Percentiles rank a stretch among this genome's conserved stretches.
These are phyloP conservation scores for Anabacerthia variegaticeps DNA, from an alignment of 2,797 vertebrate genomes.

Conservation along the genomic window DNA sequence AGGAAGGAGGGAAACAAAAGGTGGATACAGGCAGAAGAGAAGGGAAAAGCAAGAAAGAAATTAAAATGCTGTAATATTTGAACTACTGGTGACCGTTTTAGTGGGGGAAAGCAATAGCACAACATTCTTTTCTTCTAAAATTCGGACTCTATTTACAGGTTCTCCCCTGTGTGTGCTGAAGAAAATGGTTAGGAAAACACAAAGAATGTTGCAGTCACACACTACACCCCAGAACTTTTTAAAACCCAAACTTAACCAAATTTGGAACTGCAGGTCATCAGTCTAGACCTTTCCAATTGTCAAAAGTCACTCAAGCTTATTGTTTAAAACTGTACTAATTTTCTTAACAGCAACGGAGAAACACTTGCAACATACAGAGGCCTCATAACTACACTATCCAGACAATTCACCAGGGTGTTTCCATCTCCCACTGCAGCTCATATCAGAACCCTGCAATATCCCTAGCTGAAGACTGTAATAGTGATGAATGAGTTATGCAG, in stretches of 20 bases:
- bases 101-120: fast-evolving
- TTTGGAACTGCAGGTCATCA: not conserved
- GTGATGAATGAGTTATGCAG: slow-evolving; percentile 21
- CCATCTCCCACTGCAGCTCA: not conserved
- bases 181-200: not conserved
- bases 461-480: slow-evolving; percentile 7
- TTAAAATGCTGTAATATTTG: not conserved
- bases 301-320: not conserved
- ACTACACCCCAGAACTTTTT: not conserved
- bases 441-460: not conserved
- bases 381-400: not conserved
- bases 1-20: not conserved
- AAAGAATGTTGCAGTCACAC: not conserved
- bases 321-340: not conserved
- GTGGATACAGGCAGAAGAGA: not conserved
- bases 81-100: not conserved
- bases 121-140: not conserved
- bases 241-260: not conserved
- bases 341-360: not conserved
- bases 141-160: not conserved
- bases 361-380: not conserved
- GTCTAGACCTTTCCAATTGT: not conserved
- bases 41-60: not conserved
- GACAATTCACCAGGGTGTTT: not conserved
- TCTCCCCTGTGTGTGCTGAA: fast-evolving